Evolutionary conservation across 2,888 invertebrate genomes (phyloP), one percentile per base, ranked within the genome.

Genomic region (Lycophotia porphyrea): DNA sequence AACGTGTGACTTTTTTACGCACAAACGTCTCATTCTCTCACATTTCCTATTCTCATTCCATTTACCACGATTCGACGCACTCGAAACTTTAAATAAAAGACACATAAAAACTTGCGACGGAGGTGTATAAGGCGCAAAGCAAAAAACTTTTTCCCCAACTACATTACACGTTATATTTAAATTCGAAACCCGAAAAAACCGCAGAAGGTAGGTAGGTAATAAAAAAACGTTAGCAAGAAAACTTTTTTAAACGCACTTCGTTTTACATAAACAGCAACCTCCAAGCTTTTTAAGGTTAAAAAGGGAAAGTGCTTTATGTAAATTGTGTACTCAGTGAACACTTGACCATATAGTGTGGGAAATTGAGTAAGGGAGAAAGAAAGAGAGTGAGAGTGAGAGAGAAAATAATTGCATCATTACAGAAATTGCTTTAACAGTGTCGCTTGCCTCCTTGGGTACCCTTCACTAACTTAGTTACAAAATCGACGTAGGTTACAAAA

Each of bases 391-490:
- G 89, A 89, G 88, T 88, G 89, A 88, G 89, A 89, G 88, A 87
- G 89, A 89, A 92, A 92, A 92, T 93, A 94, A 94, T 94, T 93
- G 93, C 92, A 84, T 92, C 92, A 93, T 94, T 94, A 94, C 90
- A 91, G 90, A 90, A 93, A 93, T 93, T 93, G 91, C 92, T 90
- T 84, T 81, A 84, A 81, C 86, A 80, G 89, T 88, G 88, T 88
- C 87, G 90, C 86, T 82, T 80, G 86, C 80, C 77, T 87, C 85
- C 86, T 82, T 74, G 84, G 82, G 88, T 83, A 88, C 90, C 90
- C 91, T 91, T 90, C 90, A 90, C 89, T 91, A 91, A 92, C 91
- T 92, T 81, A 89, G 88, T 91, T 89, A 90, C 88, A 88, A 88
- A 90, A 88, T 89, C 78, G 75, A 75, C 79, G 74, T 71, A 8